Percentiles rank a stretch among this genome's conserved stretches.
phyloP scores from a whole-genome alignment of 2,888 invertebrate genomes.

The Xanthia togata region DNA sequence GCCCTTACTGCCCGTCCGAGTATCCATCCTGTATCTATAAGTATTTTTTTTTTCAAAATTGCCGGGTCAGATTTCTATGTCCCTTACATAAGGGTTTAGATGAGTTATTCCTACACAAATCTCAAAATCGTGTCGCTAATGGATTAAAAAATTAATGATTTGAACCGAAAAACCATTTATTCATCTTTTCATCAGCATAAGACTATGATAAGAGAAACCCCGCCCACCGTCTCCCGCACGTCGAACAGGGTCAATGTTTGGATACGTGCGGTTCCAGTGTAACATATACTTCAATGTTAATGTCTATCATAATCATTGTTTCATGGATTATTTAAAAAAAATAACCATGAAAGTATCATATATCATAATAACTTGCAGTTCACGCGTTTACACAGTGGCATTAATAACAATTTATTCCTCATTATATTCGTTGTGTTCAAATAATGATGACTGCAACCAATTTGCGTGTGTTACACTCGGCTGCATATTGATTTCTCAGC shows the following conservation, averaged over 20 bases:
- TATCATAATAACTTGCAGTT: conserved; percentile 84
- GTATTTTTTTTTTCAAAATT: neutral
- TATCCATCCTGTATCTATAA: too few species aligned
- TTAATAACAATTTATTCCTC: conserved; percentile 82
- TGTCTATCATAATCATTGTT: conserved; percentile 71
- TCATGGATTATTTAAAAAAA: conserved; percentile 79
- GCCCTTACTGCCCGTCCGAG: neutral
- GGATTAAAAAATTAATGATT: neutral
- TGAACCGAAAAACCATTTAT: neutral
- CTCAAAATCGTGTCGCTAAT: neutral
- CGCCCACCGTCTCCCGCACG: neutral
- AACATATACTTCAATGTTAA: conserved; percentile 51
- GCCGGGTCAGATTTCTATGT: neutral
- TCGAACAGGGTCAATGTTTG: neutral
- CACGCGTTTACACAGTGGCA: conserved; percentile 85
- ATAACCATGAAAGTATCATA: conserved; percentile 81
- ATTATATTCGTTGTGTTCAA: conserved; percentile 65
- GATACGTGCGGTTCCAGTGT: neutral
- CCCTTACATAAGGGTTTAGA: neutral
- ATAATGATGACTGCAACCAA: conserved; percentile 67
- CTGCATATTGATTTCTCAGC: conserved; percentile 73
- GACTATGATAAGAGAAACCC: neutral
- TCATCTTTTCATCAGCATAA: too few species aligned
- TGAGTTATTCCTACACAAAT: neutral
- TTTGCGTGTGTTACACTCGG: conserved; percentile 76